Conservation (phyloP, 2,888 invertebrate species). For the Empis stercorea region DNA sequence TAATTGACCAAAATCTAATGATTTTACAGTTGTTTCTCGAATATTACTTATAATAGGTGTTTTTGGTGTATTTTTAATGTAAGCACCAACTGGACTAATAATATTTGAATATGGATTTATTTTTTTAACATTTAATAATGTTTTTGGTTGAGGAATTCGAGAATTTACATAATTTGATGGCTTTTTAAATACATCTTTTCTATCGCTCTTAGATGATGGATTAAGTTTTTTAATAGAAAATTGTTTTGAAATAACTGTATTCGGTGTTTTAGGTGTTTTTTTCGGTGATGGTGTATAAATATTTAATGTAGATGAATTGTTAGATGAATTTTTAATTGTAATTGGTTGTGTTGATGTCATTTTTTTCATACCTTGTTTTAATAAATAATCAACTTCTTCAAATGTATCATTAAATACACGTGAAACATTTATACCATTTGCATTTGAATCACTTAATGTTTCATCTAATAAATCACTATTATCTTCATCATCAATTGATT, state of each 20-base stretch:
- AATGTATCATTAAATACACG: constrained; percentile 35
- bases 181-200: constrained; percentile 20
- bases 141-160: constrained; percentile 9
- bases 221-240: constrained; percentile 8
- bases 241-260: constrained; percentile 13
- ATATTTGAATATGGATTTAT: constrained; percentile 24
- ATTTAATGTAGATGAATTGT: background rate
- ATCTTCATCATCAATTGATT: background rate
- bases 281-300: background rate
- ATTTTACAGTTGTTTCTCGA: background rate
- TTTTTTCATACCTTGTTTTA: constrained; percentile 28
- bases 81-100: constrained; percentile 35
- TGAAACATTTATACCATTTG: constrained; percentile 15
- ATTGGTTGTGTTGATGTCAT: no score
- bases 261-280: constrained; percentile 9
- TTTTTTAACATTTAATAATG: constrained; percentile 2
- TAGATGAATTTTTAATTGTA: no score
- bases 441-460: constrained; percentile 4
- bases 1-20: constrained; percentile 3
- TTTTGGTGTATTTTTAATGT: constrained; percentile 33
- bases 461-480: constrained; percentile 1
- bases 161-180: no score
- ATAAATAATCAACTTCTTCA: constrained; percentile 36
- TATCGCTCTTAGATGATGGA: constrained; percentile 14
- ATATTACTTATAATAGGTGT: constrained; percentile 30